Base-by-base conservation (phyloP, 2,888 invertebrate genomes). In the Cephus pulcher region DNA sequence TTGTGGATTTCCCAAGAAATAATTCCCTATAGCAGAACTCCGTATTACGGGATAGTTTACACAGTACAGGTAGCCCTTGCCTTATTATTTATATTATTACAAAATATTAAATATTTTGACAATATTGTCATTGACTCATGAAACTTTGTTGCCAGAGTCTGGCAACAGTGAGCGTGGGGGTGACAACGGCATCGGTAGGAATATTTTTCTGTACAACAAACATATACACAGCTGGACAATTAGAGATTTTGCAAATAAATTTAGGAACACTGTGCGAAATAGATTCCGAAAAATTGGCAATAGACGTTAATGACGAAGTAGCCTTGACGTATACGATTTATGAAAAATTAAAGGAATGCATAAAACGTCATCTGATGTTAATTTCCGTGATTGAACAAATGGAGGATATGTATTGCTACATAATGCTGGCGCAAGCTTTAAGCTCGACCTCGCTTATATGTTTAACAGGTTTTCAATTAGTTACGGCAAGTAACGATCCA, bases 171-270 rank as follows among this genome's bases (percentile, higher is more conserved):
- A 83, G 86, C 75, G 78, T 82, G 3, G 86, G 85, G 40, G 80
- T 86, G 33, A 84, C 84, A 73, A 86, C 84, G 1, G 83, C 82
- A 74, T 86, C 84, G 80, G 84, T 86, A 78, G 86, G 86, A 77
- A 86, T 84, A 76, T 86, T 86, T 30, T 69, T 86, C n/a, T 84
- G 85, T 74, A 83, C 83, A 11, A 82, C 86, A 69, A 86, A 85
- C 75, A 81, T 86, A n/a, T 85, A 86, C 78, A 80, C 76, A n/a
- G 85, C 84, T 11, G 86, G 81, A 1, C 86, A 86, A 40, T 69
- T 86, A n/a, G 84, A 85, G 76, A 84, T 86, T 30, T 78, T 86
- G 74, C 23, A 56, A 56, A 23, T 56, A 56, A 56, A 56, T 56
- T 56, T 56, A 56, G 56, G 6, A 56, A 23, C 6, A 23, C 56